phyloP scores from a whole-genome alignment of 1,140 invertebrate species.

The Conopomorpha cramerella region DNA sequence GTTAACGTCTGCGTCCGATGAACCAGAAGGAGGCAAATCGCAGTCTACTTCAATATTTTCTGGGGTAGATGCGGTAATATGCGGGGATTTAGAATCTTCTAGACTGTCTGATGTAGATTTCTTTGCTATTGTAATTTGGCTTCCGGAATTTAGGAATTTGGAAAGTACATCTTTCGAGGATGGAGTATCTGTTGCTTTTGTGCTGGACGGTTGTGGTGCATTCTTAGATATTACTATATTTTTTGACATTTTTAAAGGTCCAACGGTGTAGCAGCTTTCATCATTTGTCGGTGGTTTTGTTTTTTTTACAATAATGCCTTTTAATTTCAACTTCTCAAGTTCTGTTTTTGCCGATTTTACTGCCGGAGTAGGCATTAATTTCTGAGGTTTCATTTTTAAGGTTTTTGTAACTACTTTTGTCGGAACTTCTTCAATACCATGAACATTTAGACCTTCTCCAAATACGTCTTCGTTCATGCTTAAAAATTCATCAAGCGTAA shows the following conservation, averaged over 20 bases:
- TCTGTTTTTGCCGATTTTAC: constrained; percentile 21
- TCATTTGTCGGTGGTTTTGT: constrained; percentile 11
- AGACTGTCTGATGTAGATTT: constrained; percentile 9
- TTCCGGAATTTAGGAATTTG: constrained; percentile 35
- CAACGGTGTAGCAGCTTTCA: neutral
- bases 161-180: constrained; percentile 22
- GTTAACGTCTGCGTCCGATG: neutral
- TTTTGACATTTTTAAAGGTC: neutral
- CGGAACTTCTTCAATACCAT: constrained; percentile 48
- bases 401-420: constrained; percentile 31
- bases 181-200: constrained; percentile 5
- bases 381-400: constrained; percentile 24
- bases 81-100: neutral
- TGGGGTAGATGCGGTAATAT: neutral
- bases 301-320: constrained; percentile 41
- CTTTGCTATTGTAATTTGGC: constrained; percentile 42
- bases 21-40: neutral
- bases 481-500: constrained; percentile 50
- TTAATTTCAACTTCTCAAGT: constrained; percentile 42
- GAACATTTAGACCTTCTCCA: constrained; percentile 41
- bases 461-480: constrained; percentile 58
- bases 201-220: too few relatives aligned
- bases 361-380: constrained; percentile 9
- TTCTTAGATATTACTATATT: neutral
- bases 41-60: neutral